Evolutionary conservation across 1,140 invertebrate genomes (phyloP).

Genomic region (Pentalonia nigronervosa): DNA sequence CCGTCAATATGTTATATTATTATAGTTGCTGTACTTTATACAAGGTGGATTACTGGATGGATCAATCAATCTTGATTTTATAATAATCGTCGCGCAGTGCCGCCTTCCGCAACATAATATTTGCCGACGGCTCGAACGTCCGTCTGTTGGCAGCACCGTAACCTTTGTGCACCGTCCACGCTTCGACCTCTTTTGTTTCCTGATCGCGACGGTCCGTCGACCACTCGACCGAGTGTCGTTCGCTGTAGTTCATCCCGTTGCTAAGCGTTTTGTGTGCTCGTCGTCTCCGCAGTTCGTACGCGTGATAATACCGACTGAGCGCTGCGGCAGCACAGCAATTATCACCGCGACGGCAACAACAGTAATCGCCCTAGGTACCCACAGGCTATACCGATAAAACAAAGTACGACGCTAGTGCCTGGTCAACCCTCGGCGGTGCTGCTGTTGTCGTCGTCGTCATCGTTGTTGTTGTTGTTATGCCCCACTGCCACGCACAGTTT

Average conservation of each 20-base stretch:
- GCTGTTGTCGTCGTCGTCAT: too few relatives aligned
- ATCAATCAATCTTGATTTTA: neutral
- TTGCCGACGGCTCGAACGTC: neutral
- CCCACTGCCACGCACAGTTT: neutral
- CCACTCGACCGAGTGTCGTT: neutral
- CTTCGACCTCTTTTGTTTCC: constrained; percentile 37
- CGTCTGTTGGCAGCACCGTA: neutral
- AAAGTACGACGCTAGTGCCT: neutral
- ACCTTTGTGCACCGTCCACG: neutral
- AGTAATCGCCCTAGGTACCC: neutral
- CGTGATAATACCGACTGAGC: neutral
- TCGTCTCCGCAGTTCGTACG: neutral
- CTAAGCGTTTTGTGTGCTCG: neutral
- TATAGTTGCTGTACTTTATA: too few relatives aligned
- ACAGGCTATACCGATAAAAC: neutral
- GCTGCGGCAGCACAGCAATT: neutral
- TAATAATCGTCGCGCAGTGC: neutral
- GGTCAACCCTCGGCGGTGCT: neutral
- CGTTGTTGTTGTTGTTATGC: neutral
- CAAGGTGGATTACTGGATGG: too few relatives aligned
- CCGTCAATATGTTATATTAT: too few relatives aligned
- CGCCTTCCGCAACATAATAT: neutral
- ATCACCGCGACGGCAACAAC: neutral
- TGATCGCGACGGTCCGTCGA: neutral
- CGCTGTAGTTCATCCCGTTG: neutral